A percentile compares a stretch with the other conserved stretches of the same genome.
phyloP scores from a whole-genome alignment of 2,113 vertebrate species.

The Rhagologus leucostigma region DNA sequence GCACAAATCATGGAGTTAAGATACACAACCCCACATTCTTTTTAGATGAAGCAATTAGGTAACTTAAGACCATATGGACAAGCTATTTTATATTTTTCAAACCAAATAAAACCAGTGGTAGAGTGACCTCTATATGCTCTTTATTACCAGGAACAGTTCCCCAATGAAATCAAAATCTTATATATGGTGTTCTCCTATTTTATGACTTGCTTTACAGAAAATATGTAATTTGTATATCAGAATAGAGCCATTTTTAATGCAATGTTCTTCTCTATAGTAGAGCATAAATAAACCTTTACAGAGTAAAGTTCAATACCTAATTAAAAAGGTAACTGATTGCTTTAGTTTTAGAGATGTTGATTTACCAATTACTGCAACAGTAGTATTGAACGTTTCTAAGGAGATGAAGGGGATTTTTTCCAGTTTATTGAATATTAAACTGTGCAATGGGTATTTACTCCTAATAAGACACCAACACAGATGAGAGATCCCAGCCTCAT shows the following conservation, averaged over 20 bases:
- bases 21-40: conserved; percentile 57
- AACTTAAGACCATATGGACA: conserved; percentile 54
- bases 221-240: conserved; percentile 18
- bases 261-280: background rate
- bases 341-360: background rate
- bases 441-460: background rate
- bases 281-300: background rate
- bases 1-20: conserved; percentile 32
- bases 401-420: background rate
- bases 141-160: conserved; percentile 31
- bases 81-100: conserved; percentile 52
- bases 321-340: background rate
- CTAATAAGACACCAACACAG: background rate
- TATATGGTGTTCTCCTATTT: conserved; percentile 27
- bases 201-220: conserved; percentile 38
- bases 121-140: conserved; percentile 37
- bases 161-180: conserved; percentile 47
- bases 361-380: background rate
- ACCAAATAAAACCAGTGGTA: conserved; percentile 43
- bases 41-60: conserved; percentile 56
- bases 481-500: background rate
- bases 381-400: background rate
- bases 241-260: background rate
- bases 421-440: background rate
- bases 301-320: background rate